A percentile compares a stretch with the other conserved stretches of the same genome.
phyloP scores from a whole-genome alignment of 2,888 invertebrate species.

The Cryptocheilus praepositus region DNA sequence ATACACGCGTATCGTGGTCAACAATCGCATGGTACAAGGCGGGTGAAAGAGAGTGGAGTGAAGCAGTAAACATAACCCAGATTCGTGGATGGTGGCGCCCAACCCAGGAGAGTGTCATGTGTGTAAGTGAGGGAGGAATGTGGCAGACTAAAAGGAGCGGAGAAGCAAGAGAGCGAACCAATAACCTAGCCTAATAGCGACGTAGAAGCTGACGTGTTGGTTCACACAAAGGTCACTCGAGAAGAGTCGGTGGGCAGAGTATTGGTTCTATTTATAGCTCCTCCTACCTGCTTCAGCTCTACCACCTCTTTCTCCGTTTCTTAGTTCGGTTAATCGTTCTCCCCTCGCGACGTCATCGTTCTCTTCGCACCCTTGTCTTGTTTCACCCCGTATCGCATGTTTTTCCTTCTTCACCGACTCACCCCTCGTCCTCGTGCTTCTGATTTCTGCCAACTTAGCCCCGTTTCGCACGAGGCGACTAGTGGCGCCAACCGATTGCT shows the following conservation, averaged over 20 bases:
- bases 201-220: constrained; percentile 43
- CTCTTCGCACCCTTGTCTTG: constrained; percentile 26
- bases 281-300: constrained; percentile 46
- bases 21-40: constrained; percentile 8
- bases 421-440: not conserved
- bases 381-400: constrained; percentile 24
- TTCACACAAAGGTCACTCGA: constrained; percentile 63
- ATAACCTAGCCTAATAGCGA: constrained; percentile 66
- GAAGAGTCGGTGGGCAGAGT: constrained; percentile 51
- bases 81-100: constrained; percentile 49
- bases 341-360: constrained; percentile 10
- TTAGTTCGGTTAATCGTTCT: constrained; percentile 9
- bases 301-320: constrained; percentile 34
- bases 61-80: constrained; percentile 66
- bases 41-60: constrained; percentile 22
- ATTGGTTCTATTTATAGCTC: constrained; percentile 63
- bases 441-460: no score
- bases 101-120: constrained; percentile 28
- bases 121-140: constrained; percentile 16
- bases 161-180: constrained; percentile 44
- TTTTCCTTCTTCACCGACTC: not conserved
- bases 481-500: no score
- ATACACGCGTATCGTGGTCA: no score
- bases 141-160: constrained; percentile 26
- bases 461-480: no score